phyloP scores from a whole-genome alignment of 1,140 invertebrate species.

The Listronotus oregonensis region DNA sequence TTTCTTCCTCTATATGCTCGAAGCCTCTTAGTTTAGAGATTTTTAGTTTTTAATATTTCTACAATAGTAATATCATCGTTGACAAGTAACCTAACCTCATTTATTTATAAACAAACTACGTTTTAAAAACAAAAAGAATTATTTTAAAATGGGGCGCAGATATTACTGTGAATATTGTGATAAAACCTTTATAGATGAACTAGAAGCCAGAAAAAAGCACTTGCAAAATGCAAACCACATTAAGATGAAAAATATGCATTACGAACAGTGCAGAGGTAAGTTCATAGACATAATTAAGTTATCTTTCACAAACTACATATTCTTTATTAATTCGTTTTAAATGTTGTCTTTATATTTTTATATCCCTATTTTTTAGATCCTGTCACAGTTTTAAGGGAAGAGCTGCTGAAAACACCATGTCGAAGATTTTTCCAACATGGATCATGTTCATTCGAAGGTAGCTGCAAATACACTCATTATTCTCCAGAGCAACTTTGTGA shows the following conservation, averaged over 20 bases:
- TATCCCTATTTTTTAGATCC: slow-evolving; percentile 59
- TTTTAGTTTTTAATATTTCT: too few relatives aligned
- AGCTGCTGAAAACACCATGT: slow-evolving; percentile 64
- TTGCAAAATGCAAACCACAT: slow-evolving; percentile 66
- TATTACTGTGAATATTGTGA: slow-evolving; percentile 75
- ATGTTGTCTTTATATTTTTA: background rate
- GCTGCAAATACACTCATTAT: slow-evolving; percentile 70
- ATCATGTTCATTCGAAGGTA: slow-evolving; percentile 65
- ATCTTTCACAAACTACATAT: background rate
- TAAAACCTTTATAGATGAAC: slow-evolving; percentile 67
- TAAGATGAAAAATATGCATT: slow-evolving; percentile 66
- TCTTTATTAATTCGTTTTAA: background rate
- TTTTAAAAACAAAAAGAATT: too few relatives aligned
- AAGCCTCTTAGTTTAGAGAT: too few relatives aligned
- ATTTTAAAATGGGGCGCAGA: slow-evolving; percentile 62
- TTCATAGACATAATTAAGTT: too few relatives aligned
- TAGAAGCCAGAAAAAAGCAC: slow-evolving; percentile 67
- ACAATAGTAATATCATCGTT: too few relatives aligned
- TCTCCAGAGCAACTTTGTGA: slow-evolving; percentile 61
- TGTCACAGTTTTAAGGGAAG: slow-evolving; percentile 64
- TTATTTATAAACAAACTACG: too few relatives aligned
- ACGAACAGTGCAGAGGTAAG: slow-evolving; percentile 66
- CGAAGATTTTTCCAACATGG: slow-evolving; percentile 60
- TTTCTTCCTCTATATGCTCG: too few relatives aligned
- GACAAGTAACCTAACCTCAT: too few relatives aligned